Conservation (phyloP, 2,888 invertebrate species). For the Metellina segmentata region DNA sequence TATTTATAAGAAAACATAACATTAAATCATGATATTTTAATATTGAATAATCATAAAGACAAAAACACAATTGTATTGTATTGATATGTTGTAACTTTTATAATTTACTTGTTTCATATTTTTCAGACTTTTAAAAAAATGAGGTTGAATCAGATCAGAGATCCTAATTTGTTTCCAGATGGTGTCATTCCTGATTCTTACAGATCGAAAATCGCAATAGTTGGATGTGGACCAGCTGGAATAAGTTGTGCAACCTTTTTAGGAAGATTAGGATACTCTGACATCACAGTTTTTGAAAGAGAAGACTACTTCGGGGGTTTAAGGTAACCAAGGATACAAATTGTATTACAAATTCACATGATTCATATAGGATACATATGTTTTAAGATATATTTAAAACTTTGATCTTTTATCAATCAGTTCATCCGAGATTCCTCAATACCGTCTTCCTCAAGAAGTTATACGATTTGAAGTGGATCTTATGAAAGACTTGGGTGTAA, state of each 20-base stretch:
- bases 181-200: slow-evolving; percentile 81
- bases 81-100: neutral
- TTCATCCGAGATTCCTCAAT: slow-evolving; percentile 97
- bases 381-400: neutral
- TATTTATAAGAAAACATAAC: too few relatives aligned
- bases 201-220: slow-evolving; percentile 88
- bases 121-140: slow-evolving; percentile 94
- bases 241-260: slow-evolving; percentile 98
- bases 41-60: too few relatives aligned
- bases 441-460: slow-evolving; percentile 94
- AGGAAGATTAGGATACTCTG: slow-evolving; percentile 93
- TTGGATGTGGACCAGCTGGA: slow-evolving; percentile 98
- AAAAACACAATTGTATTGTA: too few relatives aligned
- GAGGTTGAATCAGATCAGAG: slow-evolving; percentile 92
- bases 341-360: neutral
- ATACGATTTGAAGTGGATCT: slow-evolving; percentile 96
- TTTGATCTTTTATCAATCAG: slow-evolving; percentile 82
- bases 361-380: neutral
- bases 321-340: slow-evolving; percentile 83
- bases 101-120: neutral
- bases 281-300: slow-evolving; percentile 96
- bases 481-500: slow-evolving; percentile 95
- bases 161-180: slow-evolving; percentile 84
- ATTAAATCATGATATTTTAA: too few relatives aligned
- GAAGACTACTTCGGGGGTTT: slow-evolving; percentile 93